These are phyloP conservation scores for Entelurus aequoreus DNA, from an alignment of 2,113 vertebrate genomes.

Conservation along the genomic window DNA sequence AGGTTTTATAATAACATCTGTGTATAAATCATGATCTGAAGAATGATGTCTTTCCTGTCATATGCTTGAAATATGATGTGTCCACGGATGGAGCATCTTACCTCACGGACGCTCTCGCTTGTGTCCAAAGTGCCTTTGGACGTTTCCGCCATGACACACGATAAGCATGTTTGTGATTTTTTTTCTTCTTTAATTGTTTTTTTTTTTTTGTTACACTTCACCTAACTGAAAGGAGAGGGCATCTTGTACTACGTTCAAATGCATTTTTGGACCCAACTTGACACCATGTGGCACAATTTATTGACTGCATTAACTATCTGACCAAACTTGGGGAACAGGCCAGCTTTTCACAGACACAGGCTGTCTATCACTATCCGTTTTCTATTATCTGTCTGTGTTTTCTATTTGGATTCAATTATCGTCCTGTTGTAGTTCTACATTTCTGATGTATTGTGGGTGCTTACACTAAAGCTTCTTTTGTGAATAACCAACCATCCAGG, in stretches of 20 bases:
- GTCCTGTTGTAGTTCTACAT: slow-evolving; percentile 37
- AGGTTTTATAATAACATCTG: slow-evolving; percentile 10
- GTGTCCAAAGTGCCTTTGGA: slow-evolving; percentile 62
- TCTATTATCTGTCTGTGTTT: background rate
- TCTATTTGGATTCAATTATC: slow-evolving; percentile 20
- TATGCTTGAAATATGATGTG: slow-evolving; percentile 50
- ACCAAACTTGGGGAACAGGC: slow-evolving; percentile 23
- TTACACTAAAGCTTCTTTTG: slow-evolving; percentile 8
- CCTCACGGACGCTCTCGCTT: slow-evolving; percentile 21
- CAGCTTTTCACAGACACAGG: slow-evolving; percentile 41
- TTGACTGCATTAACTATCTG: slow-evolving; percentile 21
- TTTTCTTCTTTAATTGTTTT: background rate
- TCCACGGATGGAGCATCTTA: slow-evolving; percentile 25
- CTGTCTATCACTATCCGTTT: slow-evolving; percentile 29
- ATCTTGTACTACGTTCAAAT: slow-evolving; percentile 14
- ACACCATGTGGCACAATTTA: slow-evolving; percentile 9
- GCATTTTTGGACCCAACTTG: slow-evolving; percentile 28
- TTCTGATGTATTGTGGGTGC: slow-evolving; percentile 25
- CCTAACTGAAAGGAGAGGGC: slow-evolving; percentile 31
- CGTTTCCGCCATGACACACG: slow-evolving; percentile 32
- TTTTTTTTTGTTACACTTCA: slow-evolving; percentile 7
- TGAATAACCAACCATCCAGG: slow-evolving; percentile 15
- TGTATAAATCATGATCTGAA: slow-evolving; percentile 17
- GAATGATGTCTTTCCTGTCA: slow-evolving; percentile 21
- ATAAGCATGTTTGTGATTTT: slow-evolving; percentile 7